A percentile compares a stretch with the other conserved stretches of the same genome.
Evolutionary conservation across 1,140 invertebrate genomes (phyloP).

Genomic region (Hydropsyche tenuis): DNA sequence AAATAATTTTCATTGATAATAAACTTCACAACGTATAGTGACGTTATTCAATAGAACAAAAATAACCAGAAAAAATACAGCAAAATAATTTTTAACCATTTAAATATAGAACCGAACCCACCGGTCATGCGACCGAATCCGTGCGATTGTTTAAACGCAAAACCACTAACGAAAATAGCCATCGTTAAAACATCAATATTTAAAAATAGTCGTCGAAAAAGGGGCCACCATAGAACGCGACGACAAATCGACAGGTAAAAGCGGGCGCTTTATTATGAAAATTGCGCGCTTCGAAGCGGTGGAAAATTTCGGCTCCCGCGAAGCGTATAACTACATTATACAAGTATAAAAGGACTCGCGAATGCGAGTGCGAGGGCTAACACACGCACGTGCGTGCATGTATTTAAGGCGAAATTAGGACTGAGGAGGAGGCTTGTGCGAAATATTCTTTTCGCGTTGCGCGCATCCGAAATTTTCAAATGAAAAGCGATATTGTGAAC

Average conservation of each 20-base stretch:
- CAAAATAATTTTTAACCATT: no score
- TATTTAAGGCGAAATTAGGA: slow-evolving; percentile 26
- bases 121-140: no score
- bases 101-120: no score
- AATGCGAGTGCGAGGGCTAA: not conserved
- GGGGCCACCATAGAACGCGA: not conserved
- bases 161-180: no score
- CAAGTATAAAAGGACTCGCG: no score
- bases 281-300: slow-evolving; percentile 8
- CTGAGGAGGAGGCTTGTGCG: slow-evolving; percentile 2
- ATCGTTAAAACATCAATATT: no score
- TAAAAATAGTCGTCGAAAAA: not conserved
- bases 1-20: no score
- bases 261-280: slow-evolving; percentile 22
- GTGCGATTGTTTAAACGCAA: no score
- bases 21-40: no score
- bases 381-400: not conserved
- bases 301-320: slow-evolving; percentile 8
- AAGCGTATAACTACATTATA: slow-evolving; percentile 4
- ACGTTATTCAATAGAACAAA: no score
- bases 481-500: slow-evolving; percentile 35
- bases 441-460: slow-evolving; percentile 34
- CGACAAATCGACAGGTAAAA: not conserved
- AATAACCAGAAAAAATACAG: no score
- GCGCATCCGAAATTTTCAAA: slow-evolving; percentile 39